Base-by-base conservation (phyloP, 2,888 invertebrate genomes). In the Adelognathus sp. region DNA sequence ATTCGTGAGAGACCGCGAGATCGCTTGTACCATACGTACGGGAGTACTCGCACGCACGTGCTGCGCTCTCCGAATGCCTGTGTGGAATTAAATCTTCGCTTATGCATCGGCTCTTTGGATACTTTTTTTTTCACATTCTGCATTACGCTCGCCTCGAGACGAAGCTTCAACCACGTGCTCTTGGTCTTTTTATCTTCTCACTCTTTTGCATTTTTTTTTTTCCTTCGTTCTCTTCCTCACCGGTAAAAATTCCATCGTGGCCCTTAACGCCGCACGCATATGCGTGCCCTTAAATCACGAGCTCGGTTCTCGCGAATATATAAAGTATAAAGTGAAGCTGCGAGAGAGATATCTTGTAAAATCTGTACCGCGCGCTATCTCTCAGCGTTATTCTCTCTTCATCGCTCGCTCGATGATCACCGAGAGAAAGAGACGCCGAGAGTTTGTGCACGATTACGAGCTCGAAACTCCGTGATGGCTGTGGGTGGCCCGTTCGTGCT, bases 401-500 rank as follows among this genome's bases (percentile, higher is more conserved):
- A 29, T 41, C 58, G 36, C 39, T 44, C 67, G 44, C 60, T 60
- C 16, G 54, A 54, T 27, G 29, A 14, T 6, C n/a, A 21, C 31
- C 63, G 16, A 16, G 36, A 24, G 41, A 44, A 36, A 44, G 44
- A 56, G 67, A 14, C 27, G 16, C 21, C 29, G 29, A 24, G 56
- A 60, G 41, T 74, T 74, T 50, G 67, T 36, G 6, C 50, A 24
- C 21, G 21, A 50, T 50, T 50, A 50, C 24, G 9, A 9, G 24
- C 64, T 50, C 24, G 70, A 64, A 33, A 66, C 24, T 33, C 21
- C 52, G 27, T 27, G 29, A 18, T 1, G 54, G 52, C 71, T 24
- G 58, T 77, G 72, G 66, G 72, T 77, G 76, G 76, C 60, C 54
- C 71, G 16, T 66, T 72, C 61, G 64, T 66, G 66, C 61, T 77